Conservation (phyloP, 1,140 invertebrate genomes). For the Bombus cullumanus region DNA sequence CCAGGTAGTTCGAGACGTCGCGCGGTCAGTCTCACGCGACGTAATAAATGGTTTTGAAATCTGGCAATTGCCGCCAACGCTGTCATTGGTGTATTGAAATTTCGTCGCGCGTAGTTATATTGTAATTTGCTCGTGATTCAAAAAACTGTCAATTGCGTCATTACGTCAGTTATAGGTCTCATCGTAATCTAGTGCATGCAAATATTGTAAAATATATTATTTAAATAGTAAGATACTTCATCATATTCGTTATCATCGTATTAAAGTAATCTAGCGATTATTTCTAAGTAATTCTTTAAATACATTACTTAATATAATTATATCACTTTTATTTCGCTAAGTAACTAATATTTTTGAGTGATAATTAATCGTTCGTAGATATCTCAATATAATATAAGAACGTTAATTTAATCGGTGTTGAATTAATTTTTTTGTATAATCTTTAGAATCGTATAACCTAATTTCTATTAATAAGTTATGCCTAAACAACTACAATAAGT, state of each 20-base stretch:
- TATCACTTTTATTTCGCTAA: not conserved
- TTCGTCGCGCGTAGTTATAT: constrained; percentile 4
- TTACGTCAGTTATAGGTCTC: not conserved
- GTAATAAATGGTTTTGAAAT: constrained; percentile 2
- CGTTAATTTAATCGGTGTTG: too few species aligned
- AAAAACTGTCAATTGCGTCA: not conserved
- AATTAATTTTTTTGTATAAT: too few species aligned
- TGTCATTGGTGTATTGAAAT: not conserved
- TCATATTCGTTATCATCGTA: not conserved
- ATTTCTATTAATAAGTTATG: not conserved
- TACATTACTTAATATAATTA: not conserved
- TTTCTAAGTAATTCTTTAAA: not conserved
- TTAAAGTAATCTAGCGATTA: not conserved
- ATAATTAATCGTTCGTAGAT: not conserved
- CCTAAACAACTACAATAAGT: not conserved
- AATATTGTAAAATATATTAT: not conserved
- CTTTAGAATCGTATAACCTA: not conserved
- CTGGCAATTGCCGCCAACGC: constrained; percentile 5
- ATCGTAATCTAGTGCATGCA: not conserved
- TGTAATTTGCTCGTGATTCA: constrained; percentile 18
- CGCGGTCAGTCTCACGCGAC: too few species aligned
- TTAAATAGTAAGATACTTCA: not conserved
- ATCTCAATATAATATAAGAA: not conserved
- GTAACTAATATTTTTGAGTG: not conserved
- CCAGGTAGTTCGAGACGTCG: too few species aligned